These are phyloP conservation scores for Hypothenemus hampei DNA, from an alignment of 1,140 invertebrate species.

Conservation along the genomic window DNA sequence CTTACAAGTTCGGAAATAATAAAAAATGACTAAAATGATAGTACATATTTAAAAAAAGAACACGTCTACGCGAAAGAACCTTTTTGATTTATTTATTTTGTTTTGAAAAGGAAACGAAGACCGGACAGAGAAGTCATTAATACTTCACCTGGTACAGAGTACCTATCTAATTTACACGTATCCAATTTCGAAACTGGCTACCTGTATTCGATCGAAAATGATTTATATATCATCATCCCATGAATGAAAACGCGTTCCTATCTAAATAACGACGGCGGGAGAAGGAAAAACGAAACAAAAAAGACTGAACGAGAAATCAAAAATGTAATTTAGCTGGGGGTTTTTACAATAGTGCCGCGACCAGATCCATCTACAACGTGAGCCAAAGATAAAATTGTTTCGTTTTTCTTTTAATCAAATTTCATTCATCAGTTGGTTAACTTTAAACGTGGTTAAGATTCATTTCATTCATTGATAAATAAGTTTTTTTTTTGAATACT, in stretches of 20 bases:
- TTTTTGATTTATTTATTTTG: too few species aligned
- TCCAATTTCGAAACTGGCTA: constrained; percentile 13
- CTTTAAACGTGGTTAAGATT: too few species aligned
- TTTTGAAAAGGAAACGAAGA: too few species aligned
- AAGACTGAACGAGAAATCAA: too few species aligned
- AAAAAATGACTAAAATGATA: too few species aligned
- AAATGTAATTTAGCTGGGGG: constrained; percentile 15
- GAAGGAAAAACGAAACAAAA: constrained; percentile 10
- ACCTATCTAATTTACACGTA: constrained; percentile 22
- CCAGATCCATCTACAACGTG: constrained; percentile 5
- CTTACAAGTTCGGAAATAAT: too few species aligned
- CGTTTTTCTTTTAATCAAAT: too few species aligned
- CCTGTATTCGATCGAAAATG: constrained; percentile 17
- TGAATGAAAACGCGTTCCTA: constrained; percentile 20
- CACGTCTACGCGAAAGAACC: too few species aligned
- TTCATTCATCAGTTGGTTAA: too few species aligned
- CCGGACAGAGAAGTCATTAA: neutral
- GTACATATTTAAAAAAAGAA: too few species aligned
- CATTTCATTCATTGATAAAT: too few species aligned
- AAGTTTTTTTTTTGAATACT: too few species aligned
- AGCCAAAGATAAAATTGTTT: constrained; percentile 1
- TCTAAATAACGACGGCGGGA: constrained; percentile 10
- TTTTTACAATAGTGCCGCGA: constrained; percentile 7
- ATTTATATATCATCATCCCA: constrained; percentile 11
- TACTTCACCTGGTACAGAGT: constrained; percentile 7